A percentile compares a stretch with the other conserved stretches of the same genome.
Conservation (phyloP, 2,113 vertebrate genomes). For the Brachypteracias leptosomus region DNA sequence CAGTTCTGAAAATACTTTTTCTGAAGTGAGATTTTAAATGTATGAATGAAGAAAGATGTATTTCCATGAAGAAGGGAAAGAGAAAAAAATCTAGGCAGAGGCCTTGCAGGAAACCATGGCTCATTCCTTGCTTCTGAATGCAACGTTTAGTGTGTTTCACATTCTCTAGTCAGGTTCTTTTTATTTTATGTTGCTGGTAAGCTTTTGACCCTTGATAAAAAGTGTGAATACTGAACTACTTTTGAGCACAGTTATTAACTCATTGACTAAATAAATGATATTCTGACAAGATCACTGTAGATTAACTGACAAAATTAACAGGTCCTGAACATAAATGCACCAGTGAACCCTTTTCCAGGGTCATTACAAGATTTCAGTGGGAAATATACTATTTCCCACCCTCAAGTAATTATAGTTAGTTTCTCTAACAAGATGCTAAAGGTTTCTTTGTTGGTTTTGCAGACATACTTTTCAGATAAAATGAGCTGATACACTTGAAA, state of each 20-base stretch:
- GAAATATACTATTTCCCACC: not conserved
- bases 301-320: not conserved
- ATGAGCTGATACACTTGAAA: not conserved
- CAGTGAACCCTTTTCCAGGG: not conserved
- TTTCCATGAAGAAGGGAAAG: not conserved
- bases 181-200: not conserved
- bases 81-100: not conserved
- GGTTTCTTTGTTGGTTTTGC: not conserved
- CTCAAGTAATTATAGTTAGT: not conserved
- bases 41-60: not conserved
- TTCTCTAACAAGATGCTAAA: not conserved
- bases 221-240: not conserved
- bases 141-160: not conserved
- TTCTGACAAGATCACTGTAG: not conserved
- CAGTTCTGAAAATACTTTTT: not conserved
- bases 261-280: not conserved
- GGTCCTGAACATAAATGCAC: not conserved
- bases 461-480: not conserved
- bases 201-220: not conserved
- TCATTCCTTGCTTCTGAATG: constrained; percentile 16
- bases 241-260: not conserved
- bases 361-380: not conserved
- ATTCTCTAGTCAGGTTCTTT: not conserved
- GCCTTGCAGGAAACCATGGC: not conserved
- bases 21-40: not conserved